Conservation (phyloP, 2,888 invertebrate species). For the Scelioninae gen. 1 region DNA sequence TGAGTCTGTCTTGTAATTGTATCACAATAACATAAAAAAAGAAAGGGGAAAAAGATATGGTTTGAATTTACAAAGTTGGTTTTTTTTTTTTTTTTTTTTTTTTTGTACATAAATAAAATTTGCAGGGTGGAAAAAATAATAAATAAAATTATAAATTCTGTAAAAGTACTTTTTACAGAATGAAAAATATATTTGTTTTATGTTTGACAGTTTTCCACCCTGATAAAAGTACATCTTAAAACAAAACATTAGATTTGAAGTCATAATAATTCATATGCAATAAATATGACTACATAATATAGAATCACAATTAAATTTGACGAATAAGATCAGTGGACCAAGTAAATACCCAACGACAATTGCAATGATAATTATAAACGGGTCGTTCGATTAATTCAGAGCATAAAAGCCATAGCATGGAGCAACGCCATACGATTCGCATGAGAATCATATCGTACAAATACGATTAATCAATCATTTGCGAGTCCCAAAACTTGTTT, state of each 20-base stretch:
- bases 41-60: slow-evolving; percentile 84
- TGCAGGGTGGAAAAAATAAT: slow-evolving; percentile 59
- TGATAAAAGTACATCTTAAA: slow-evolving; percentile 27
- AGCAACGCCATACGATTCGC: background rate
- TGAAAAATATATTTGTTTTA: no score
- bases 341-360: slow-evolving; percentile 82
- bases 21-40: slow-evolving; percentile 85
- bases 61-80: slow-evolving; percentile 81
- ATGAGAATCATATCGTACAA: no score
- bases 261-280: slow-evolving; percentile 32
- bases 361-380: no score
- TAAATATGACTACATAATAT: slow-evolving; percentile 36
- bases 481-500: no score
- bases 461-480: no score
- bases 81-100: no score
- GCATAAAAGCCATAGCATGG: no score
- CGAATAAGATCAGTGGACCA: slow-evolving; percentile 76
- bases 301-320: slow-evolving; percentile 27
- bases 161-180: no score
- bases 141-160: no score
- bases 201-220: slow-evolving; percentile 60
- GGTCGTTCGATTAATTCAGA: no score
- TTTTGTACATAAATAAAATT: slow-evolving; percentile 16
- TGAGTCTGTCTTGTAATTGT: no score
- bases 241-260: slow-evolving; percentile 13